phyloP scores from a whole-genome alignment of 1,140 invertebrate species.

The Myzus persicae region DNA sequence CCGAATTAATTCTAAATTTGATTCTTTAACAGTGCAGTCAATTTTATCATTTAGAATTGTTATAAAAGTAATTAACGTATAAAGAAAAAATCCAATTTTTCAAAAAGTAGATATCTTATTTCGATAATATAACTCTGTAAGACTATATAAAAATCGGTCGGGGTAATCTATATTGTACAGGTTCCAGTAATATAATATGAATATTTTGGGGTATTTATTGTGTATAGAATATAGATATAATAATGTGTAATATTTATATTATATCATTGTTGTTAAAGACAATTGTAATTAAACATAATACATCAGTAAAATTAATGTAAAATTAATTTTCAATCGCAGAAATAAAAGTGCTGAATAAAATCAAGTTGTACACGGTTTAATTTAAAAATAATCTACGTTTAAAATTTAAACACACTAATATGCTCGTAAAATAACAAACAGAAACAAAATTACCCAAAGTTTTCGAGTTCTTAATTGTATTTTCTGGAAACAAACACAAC shows the following conservation, averaged over 20 bases:
- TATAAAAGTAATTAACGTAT: neutral
- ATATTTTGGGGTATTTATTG: neutral
- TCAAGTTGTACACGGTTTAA: neutral
- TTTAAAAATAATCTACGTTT: slow-evolving; percentile 29
- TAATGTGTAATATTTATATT: no score
- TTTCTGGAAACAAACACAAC: slow-evolving; percentile 25
- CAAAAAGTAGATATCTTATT: neutral
- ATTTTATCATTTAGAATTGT: neutral
- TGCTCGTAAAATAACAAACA: slow-evolving; percentile 40
- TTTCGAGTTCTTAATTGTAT: slow-evolving; percentile 38
- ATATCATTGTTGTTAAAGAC: neutral
- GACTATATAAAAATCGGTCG: no score
- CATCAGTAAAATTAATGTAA: neutral
- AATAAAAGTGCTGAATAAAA: neutral
- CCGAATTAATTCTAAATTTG: neutral
- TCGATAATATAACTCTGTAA: neutral
- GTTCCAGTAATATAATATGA: neutral
- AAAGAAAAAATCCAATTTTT: no score
- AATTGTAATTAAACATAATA: neutral
- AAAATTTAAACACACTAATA: slow-evolving; percentile 15
- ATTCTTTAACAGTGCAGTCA: neutral
- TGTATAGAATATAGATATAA: neutral
- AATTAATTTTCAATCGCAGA: neutral
- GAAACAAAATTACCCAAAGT: slow-evolving; percentile 15
- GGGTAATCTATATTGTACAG: neutral